Conservation (phyloP, 2,113 vertebrate genomes). For the Lophotis ruficrista region DNA sequence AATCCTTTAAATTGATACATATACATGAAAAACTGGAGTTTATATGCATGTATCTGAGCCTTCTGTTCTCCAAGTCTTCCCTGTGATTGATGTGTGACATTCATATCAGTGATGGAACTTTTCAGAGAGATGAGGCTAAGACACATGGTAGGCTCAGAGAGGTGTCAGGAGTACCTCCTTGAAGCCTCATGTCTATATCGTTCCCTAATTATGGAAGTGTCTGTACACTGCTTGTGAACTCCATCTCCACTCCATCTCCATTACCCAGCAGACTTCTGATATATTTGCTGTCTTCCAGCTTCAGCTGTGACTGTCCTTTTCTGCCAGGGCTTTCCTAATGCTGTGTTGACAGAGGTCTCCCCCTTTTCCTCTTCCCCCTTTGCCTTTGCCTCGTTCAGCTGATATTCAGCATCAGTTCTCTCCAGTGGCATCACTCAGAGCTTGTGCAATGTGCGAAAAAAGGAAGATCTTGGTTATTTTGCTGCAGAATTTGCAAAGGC, state of each 20-base stretch:
- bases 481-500: neutral
- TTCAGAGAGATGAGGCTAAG: neutral
- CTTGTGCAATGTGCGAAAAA: neutral
- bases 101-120: neutral
- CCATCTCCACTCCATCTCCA: neutral
- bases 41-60: neutral
- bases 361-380: neutral
- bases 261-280: neutral
- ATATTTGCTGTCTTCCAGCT: neutral
- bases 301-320: neutral
- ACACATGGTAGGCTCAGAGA: neutral
- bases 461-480: neutral
- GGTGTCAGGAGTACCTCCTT: neutral
- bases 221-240: neutral
- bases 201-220: neutral
- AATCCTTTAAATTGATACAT: neutral
- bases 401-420: neutral
- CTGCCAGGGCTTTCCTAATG: neutral
- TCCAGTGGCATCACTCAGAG: neutral
- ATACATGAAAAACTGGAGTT: neutral
- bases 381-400: neutral
- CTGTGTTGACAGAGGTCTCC: neutral
- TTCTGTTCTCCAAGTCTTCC: neutral
- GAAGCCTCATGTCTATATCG: neutral
- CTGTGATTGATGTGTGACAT: neutral